These are phyloP conservation scores for Heliconius ismenius DNA, from an alignment of 2,888 invertebrate genomes.

Conservation along the genomic window DNA sequence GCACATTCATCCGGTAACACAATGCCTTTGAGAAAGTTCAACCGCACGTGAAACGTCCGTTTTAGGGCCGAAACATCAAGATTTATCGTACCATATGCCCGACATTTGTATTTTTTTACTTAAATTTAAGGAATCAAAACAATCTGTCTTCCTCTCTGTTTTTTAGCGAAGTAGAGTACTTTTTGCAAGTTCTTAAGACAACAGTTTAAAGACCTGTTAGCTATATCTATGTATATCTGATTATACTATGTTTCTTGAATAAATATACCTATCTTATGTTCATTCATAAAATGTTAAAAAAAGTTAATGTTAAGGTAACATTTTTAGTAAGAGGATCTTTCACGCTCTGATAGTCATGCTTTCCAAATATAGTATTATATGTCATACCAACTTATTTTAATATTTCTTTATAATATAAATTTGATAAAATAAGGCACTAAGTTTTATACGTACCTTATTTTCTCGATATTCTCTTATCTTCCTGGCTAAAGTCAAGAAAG, in stretches of 20 bases:
- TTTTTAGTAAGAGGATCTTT: background rate
- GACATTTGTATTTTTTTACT: background rate
- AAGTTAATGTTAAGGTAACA: background rate
- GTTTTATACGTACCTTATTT: conserved; percentile 80
- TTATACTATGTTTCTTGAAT: background rate
- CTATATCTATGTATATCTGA: background rate
- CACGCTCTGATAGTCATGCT: background rate
- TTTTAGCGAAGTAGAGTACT: background rate
- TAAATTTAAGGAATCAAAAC: conserved; percentile 52
- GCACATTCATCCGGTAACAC: conserved; percentile 36
- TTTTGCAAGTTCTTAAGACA: background rate
- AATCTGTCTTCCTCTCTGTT: background rate
- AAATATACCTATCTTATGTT: background rate
- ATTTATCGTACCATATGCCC: conserved; percentile 18
- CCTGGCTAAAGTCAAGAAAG: conserved; percentile 90
- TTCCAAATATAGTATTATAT: background rate
- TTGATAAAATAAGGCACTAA: background rate
- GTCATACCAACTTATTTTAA: background rate
- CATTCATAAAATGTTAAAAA: background rate
- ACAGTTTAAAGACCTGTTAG: no score
- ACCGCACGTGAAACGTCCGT: conserved; percentile 33
- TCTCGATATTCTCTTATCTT: conserved; percentile 91
- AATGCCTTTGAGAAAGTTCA: conserved; percentile 33
- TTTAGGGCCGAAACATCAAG: conserved; percentile 25
- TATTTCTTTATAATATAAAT: background rate